These are phyloP conservation scores for Sphecodes monilicornis DNA, from an alignment of 2,888 invertebrate genomes.

Conservation along the genomic window DNA sequence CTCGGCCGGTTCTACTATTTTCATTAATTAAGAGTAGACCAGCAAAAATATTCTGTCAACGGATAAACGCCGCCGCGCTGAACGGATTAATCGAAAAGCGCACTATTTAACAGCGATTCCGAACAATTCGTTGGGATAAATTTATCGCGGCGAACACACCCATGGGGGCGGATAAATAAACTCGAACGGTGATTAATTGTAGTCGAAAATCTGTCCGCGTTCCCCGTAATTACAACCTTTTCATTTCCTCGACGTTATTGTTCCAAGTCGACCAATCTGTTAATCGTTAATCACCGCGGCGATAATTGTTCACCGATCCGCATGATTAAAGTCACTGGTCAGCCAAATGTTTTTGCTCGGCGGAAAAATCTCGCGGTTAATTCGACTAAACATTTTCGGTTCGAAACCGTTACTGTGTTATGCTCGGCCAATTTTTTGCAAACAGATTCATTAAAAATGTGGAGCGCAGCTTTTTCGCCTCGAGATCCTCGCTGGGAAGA, in stretches of 20 bases:
- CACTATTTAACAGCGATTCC: conserved; percentile 28
- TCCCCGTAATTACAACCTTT: conserved; percentile 42
- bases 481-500: neutral
- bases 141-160: conserved; percentile 13
- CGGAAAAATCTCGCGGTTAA: neutral
- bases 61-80: neutral
- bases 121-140: conserved; percentile 31
- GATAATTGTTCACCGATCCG: conserved; percentile 12
- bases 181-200: conserved; percentile 37
- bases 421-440: neutral
- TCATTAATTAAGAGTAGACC: neutral
- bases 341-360: conserved; percentile 1
- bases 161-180: conserved; percentile 28
- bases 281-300: conserved; percentile 14
- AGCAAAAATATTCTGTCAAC: conserved; percentile 17
- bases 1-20: neutral
- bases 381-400: neutral
- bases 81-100: conserved; percentile 36
- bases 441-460: neutral
- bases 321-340: conserved; percentile 9
- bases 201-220: conserved; percentile 35
- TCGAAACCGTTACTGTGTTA: neutral
- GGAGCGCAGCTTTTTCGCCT: neutral
- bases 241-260: conserved; percentile 31
- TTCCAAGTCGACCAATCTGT: conserved; percentile 33